Conservation (phyloP, 2,888 invertebrate genomes). For the Conops quadrifasciatus region DNA sequence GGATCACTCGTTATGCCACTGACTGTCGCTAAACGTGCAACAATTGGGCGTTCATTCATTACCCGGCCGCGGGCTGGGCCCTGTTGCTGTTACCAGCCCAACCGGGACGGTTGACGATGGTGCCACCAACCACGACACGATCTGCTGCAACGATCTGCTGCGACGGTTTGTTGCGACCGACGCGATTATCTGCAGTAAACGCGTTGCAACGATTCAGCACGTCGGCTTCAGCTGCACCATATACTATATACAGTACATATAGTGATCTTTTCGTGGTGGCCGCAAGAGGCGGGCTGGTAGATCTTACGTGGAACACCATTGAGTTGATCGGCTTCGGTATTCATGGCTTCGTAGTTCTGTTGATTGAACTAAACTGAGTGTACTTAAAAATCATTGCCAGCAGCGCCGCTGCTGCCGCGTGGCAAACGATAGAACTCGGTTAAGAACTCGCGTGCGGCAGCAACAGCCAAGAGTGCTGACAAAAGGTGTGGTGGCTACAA, state of each 20-base stretch:
- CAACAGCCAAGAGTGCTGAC: conserved; percentile 31
- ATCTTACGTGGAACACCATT: not conserved
- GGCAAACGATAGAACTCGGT: conserved; percentile 45
- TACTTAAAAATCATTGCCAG: conserved; percentile 49
- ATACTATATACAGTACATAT: not conserved
- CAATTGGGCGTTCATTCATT: conserved; percentile 63
- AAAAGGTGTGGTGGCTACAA: conserved; percentile 20
- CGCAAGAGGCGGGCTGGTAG: too few species aligned
- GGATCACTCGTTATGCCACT: conserved; percentile 59
- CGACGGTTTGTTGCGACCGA: too few species aligned
- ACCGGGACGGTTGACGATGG: conserved; percentile 31
- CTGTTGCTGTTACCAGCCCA: not conserved
- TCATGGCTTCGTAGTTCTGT: conserved; percentile 35
- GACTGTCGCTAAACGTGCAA: conserved; percentile 61
- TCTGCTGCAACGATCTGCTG: conserved; percentile 43
- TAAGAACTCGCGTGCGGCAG: conserved; percentile 7
- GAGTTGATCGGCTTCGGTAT: conserved; percentile 16
- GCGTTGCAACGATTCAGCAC: conserved; percentile 1
- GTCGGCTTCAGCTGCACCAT: too few species aligned
- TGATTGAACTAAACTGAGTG: conserved; percentile 41
- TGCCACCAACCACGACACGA: conserved; percentile 56
- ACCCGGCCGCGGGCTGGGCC: conserved; percentile 28
- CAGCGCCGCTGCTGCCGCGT: conserved; percentile 47
- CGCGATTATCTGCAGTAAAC: not conserved
- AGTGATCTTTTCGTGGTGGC: not conserved